Conservation (phyloP, 2,888 invertebrate genomes). For the Phortica okadai region DNA sequence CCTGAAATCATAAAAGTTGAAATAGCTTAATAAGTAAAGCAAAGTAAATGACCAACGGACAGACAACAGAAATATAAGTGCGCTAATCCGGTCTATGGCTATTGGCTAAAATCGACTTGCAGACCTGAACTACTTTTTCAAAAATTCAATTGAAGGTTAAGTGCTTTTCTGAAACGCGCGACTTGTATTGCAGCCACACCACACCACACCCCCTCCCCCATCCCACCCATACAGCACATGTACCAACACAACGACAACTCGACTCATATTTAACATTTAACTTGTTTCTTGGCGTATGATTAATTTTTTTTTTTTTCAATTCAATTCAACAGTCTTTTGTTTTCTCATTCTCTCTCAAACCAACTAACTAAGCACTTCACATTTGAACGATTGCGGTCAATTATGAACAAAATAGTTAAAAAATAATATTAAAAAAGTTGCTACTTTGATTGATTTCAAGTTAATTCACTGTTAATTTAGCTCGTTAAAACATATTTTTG, state of each 20-base stretch:
- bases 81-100: constrained; percentile 29
- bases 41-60: constrained; percentile 36
- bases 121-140: constrained; percentile 66
- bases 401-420: constrained; percentile 39
- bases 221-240: not conserved
- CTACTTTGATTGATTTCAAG: too few species aligned
- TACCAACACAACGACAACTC: not conserved
- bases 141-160: constrained; percentile 65
- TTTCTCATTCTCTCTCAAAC: constrained; percentile 7
- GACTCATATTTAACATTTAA: not conserved
- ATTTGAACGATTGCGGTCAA: constrained; percentile 71
- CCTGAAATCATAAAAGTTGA: not conserved
- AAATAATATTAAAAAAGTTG: too few species aligned
- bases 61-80: not conserved
- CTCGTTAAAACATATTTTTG: too few species aligned
- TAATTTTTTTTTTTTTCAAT: constrained; percentile 32
- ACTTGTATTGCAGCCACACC: not conserved
- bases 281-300: constrained; percentile 50
- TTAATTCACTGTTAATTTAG: too few species aligned
- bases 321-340: constrained; percentile 5
- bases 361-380: constrained; percentile 54
- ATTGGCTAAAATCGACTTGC: constrained; percentile 33
- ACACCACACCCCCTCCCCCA: not conserved
- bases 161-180: constrained; percentile 40
- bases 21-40: not conserved